Evolutionary conservation across 1,140 invertebrate genomes (phyloP).

Genomic region (Drosophila chauvacae): DNA sequence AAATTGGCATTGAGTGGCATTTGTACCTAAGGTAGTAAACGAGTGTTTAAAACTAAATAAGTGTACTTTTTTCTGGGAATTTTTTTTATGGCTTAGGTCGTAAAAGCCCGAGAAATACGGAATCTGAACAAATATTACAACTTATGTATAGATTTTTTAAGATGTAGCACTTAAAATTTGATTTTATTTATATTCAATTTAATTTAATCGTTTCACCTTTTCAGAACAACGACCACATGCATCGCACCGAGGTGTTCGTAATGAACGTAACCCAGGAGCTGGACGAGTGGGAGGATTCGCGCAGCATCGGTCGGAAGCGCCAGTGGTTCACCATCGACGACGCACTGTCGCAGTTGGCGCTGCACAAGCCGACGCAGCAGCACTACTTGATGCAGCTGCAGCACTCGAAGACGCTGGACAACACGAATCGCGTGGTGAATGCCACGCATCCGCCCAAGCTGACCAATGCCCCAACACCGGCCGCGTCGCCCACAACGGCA

Average conservation of each 20-base stretch:
- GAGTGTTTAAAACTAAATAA: not conserved
- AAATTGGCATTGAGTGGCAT: not conserved
- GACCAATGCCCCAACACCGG: constrained; percentile 65
- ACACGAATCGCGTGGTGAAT: constrained; percentile 76
- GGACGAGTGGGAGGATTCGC: constrained; percentile 97
- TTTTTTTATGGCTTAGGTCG: not conserved
- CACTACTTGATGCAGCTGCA: constrained; percentile 91
- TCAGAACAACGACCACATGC: constrained; percentile 94
- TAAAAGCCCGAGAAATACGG: too few relatives aligned
- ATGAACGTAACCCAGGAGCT: constrained; percentile 95
- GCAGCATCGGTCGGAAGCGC: constrained; percentile 93
- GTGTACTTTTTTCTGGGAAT: not conserved
- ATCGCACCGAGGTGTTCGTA: constrained; percentile 96
- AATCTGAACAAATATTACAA: too few relatives aligned
- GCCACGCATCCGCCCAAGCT: constrained; percentile 75
- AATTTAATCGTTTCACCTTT: constrained; percentile 43
- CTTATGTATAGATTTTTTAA: too few relatives aligned
- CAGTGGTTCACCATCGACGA: constrained; percentile 97
- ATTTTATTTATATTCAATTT: not conserved
- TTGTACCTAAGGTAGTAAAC: not conserved
- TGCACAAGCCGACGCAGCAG: constrained; percentile 95
- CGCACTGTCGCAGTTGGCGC: constrained; percentile 92
- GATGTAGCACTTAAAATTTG: not conserved
- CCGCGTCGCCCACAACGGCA: constrained; percentile 79
- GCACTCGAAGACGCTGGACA: constrained; percentile 85